phyloP scores from a whole-genome alignment of 2,797 vertebrate species.

The Chanos chanos region DNA sequence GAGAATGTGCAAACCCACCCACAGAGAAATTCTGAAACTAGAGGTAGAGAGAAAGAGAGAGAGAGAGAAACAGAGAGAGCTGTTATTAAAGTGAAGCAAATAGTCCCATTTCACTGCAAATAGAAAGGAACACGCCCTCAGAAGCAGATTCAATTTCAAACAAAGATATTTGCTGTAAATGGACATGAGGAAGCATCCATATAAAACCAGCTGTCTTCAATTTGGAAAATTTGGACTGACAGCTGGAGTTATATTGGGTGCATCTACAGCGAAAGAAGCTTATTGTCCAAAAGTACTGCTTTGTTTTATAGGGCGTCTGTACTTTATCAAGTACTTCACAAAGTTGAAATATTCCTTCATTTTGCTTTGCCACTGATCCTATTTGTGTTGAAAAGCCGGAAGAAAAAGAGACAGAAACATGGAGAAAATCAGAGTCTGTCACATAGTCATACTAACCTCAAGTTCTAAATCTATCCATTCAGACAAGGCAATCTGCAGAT shows the following conservation, averaged over 20 bases:
- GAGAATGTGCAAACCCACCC: background rate
- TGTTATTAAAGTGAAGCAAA: background rate
- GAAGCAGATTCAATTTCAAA: too few species aligned
- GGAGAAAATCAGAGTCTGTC: background rate
- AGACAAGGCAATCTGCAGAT: slow-evolving; percentile 2
- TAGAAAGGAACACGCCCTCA: too few species aligned
- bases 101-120: too few species aligned
- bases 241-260: too few species aligned
- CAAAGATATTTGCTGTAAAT: background rate
- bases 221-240: background rate
- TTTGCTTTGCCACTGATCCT: background rate
- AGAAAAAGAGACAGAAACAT: background rate
- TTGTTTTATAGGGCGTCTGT: too few species aligned
- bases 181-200: background rate
- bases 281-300: too few species aligned
- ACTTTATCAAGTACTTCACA: too few species aligned
- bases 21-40: slow-evolving; percentile 2
- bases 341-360: background rate
- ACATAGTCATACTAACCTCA: background rate
- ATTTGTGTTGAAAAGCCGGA: background rate
- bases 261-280: too few species aligned
- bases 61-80: background rate
- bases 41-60: background rate
- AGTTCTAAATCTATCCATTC: slow-evolving; percentile 1
- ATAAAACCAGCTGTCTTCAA: background rate